Conservation (phyloP, 2,797 vertebrate genomes). For the Labeo calbasu region DNA sequence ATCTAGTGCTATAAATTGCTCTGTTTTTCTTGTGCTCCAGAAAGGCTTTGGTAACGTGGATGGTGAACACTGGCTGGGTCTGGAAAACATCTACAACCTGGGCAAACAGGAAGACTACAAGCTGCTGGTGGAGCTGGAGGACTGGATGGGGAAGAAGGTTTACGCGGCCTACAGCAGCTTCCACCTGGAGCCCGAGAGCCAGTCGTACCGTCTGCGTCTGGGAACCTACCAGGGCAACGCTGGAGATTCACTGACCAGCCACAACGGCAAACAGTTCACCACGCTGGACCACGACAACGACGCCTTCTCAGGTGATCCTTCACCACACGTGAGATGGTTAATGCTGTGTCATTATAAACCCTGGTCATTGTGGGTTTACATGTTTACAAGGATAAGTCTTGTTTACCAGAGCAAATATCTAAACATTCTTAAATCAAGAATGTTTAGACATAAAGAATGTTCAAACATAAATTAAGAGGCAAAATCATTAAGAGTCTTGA, state of each 20-base stretch:
- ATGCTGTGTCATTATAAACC: neutral
- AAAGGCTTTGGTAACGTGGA: constrained; percentile 96
- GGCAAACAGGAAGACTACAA: constrained; percentile 94
- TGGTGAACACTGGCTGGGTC: constrained; percentile 94
- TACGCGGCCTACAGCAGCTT: constrained; percentile 97
- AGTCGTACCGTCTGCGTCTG: constrained; percentile 88
- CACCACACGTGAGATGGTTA: too few relatives aligned
- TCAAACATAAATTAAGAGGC: neutral
- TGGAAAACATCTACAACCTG: constrained; percentile 91
- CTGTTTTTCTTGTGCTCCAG: constrained; percentile 75
- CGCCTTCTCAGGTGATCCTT: constrained; percentile 82
- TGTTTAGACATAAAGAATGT: too few relatives aligned
- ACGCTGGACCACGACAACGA: constrained; percentile 95
- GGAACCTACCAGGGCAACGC: constrained; percentile 96
- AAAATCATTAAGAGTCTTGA: neutral
- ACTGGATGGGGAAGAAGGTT: constrained; percentile 98
- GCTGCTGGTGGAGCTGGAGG: constrained; percentile 92
- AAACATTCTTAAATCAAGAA: neutral
- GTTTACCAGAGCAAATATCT: neutral
- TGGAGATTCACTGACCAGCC: constrained; percentile 92
- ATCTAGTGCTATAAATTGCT: neutral
- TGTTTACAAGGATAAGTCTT: neutral
- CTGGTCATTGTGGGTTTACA: neutral
- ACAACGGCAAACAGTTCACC: constrained; percentile 97
- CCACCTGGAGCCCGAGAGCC: constrained; percentile 90